Evolutionary conservation across 2,113 vertebrate species (phyloP).

Genomic region (Pseudonaja textilis): DNA sequence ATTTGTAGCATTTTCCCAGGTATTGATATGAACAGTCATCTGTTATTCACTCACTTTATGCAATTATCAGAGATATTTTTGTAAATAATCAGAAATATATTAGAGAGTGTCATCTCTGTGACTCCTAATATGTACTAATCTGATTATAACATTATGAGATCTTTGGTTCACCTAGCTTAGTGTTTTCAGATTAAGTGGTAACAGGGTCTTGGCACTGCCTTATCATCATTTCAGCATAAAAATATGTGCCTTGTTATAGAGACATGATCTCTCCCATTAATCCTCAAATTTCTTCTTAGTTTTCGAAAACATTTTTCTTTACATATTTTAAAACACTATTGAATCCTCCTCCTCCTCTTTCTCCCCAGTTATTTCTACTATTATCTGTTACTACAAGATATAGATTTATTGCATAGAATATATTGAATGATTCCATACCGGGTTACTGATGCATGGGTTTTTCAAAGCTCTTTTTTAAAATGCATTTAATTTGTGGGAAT

Average conservation of each 20-base stretch:
- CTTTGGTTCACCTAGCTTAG: not conserved
- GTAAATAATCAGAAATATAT: not conserved
- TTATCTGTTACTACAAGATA: conserved; percentile 34
- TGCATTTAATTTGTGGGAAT: conserved; percentile 60
- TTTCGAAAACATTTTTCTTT: not conserved
- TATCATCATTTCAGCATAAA: not conserved
- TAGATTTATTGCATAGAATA: conserved; percentile 57
- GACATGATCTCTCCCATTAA: not conserved
- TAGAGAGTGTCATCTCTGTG: not conserved
- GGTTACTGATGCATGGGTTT: conserved; percentile 59
- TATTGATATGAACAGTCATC: not conserved
- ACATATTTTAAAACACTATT: not conserved
- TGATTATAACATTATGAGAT: not conserved
- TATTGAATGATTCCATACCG: conserved; percentile 53
- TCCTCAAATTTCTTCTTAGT: not conserved
- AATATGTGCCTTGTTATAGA: not conserved
- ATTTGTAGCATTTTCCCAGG: not conserved
- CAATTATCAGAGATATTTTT: not conserved
- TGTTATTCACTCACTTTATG: not conserved
- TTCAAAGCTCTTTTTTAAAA: conserved; percentile 36
- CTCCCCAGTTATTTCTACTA: conserved; percentile 42
- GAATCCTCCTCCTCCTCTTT: conserved; percentile 57
- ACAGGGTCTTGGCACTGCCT: not conserved
- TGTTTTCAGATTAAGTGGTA: not conserved
- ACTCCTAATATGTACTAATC: not conserved